These are phyloP conservation scores for Oncorhynchus masou DNA, from an alignment of 2,113 vertebrate genomes.

Conservation along the genomic window DNA sequence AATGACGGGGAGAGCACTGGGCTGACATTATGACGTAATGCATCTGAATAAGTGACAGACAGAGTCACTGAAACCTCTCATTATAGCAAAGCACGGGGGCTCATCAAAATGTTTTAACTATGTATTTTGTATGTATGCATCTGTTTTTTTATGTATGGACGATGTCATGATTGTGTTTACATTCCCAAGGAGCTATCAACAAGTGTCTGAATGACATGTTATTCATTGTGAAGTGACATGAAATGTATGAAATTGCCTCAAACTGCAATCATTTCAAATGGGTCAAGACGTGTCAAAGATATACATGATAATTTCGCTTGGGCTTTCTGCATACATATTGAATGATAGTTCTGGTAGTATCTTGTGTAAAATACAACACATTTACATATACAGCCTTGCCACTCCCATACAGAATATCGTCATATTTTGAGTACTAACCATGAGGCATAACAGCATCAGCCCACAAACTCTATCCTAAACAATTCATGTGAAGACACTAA, in stretches of 20 bases:
- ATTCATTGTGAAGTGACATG: slow-evolving; percentile 6
- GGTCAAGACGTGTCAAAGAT: background rate
- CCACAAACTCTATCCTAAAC: background rate
- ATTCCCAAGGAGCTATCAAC: slow-evolving; percentile 22
- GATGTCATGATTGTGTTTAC: slow-evolving; percentile 51
- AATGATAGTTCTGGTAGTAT: background rate
- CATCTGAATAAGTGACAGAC: slow-evolving; percentile 4
- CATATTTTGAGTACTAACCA: background rate
- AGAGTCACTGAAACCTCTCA: slow-evolving; percentile 2
- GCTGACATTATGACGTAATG: background rate
- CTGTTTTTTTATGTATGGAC: slow-evolving; percentile 37
- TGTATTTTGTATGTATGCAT: slow-evolving; percentile 51
- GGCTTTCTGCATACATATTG: background rate
- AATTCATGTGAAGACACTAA: slow-evolving; percentile 6
- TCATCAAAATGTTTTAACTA: slow-evolving; percentile 14
- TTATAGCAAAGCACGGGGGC: slow-evolving; percentile 55
- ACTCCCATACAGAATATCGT: background rate
- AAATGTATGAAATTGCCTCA: slow-evolving; percentile 18
- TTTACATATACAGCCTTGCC: background rate
- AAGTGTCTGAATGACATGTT: background rate
- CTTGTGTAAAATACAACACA: background rate
- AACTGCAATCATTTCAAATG: slow-evolving; percentile 1
- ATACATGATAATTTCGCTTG: background rate
- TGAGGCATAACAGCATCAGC: background rate
- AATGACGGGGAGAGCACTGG: too few species aligned